Percentiles rank a stretch among this genome's conserved stretches.
Evolutionary conservation across 2,113 vertebrate genomes (phyloP).

Genomic region (Sminthopsis crassicaudata): DNA sequence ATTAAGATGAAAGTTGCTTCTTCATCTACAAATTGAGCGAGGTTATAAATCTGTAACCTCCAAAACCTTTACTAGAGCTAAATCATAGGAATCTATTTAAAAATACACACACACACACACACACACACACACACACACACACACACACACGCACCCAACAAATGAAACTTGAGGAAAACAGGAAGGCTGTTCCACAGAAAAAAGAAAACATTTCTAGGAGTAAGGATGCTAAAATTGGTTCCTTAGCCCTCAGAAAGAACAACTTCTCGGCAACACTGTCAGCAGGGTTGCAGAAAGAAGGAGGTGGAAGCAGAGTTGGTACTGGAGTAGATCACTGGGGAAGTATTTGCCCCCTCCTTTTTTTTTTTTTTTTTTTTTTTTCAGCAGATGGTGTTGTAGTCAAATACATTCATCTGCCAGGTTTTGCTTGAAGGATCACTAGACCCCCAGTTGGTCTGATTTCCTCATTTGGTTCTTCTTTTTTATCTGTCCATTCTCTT

Average conservation of each 20-base stretch:
- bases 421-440: conserved; percentile 34
- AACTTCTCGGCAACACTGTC: neutral
- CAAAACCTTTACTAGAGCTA: neutral
- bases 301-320: neutral
- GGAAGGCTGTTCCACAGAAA: neutral
- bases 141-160: neutral
- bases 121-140: neutral
- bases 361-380: conserved; percentile 23
- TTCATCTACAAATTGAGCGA: neutral
- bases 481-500: neutral
- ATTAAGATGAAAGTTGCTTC: neutral
- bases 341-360: conserved; percentile 22
- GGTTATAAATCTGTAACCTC: neutral
- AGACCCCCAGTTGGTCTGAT: neutral
- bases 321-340: neutral
- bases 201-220: neutral
- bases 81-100: neutral
- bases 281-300: neutral
- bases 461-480: neutral
- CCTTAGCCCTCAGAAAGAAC: neutral
- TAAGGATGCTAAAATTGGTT: neutral
- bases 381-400: neutral
- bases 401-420: neutral
- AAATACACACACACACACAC: neutral
- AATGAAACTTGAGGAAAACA: neutral